These are phyloP conservation scores for Sinella curviseta DNA, from an alignment of 1,140 invertebrate genomes.

Conservation along the genomic window DNA sequence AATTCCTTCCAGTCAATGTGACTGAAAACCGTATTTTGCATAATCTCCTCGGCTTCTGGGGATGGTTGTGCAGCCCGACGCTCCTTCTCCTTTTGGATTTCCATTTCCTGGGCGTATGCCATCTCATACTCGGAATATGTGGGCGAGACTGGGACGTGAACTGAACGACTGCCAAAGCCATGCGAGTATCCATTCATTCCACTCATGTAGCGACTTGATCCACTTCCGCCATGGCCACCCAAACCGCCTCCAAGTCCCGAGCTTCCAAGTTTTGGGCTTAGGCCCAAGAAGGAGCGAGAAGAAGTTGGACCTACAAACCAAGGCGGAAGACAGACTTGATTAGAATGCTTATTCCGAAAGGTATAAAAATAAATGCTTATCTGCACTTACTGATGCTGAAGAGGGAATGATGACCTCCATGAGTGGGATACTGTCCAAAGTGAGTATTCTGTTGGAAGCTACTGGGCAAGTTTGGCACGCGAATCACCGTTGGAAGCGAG, in stretches of 20 bases:
- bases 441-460: conserved; percentile 15
- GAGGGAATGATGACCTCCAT: background rate
- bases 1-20: conserved; percentile 49
- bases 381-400: background rate
- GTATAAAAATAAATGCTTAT: background rate
- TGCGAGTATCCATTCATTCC: background rate
- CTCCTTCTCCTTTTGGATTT: conserved; percentile 15
- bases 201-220: background rate
- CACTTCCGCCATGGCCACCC: background rate
- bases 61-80: background rate
- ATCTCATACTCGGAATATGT: conserved; percentile 22
- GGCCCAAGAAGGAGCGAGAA: background rate
- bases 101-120: background rate
- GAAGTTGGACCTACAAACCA: background rate
- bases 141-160: background rate
- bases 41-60: background rate
- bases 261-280: background rate
- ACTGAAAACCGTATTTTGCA: conserved; percentile 39
- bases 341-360: no score
- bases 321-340: no score
- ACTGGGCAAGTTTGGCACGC: conserved; percentile 40
- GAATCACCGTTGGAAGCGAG: conserved; percentile 14
- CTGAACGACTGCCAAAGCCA: background rate
- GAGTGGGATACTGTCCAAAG: background rate
- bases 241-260: background rate